Base-by-base conservation (phyloP, 2,888 invertebrate genomes). In the Thalpophila matura region DNA sequence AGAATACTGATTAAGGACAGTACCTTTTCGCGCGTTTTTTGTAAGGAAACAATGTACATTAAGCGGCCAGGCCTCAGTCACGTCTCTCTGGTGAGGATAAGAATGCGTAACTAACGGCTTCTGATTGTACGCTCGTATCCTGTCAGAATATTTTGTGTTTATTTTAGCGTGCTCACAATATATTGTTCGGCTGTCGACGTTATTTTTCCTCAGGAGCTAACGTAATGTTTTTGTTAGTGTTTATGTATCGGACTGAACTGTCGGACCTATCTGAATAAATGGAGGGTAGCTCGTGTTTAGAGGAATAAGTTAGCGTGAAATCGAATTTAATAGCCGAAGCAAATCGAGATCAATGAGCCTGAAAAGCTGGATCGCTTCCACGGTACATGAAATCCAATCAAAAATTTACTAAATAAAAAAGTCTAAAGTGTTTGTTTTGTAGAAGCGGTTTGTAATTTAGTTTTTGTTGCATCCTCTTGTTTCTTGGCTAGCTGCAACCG, bases 1-100 rank as follows among this genome's bases (percentile, higher is more conserved):
- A 50, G 75, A 77, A 75, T 78, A 77, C 65, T 65, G 61, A 75
- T 66, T 50, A 55, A 49, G 33, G 38, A 12, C 46, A 35, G n/a
- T n/a, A 33, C 26, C 18, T 26, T 12, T 27, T 37, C 26, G 26
- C 54, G 57, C 55, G 42, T 46, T 64, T 55, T 47, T 45, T 47
- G 38, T 16, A 35, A 31, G 40, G 24, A 35, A 49, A 35, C 27
- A 27, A 16, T 59, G 38, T n/a, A 50, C 50, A 61, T 56, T 38
- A 35, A 27, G 31, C 40, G 49, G 43, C 53, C 24, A n/a, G 38
- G 42, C 45, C 31, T 38, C 59, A 50, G 73, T 65, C 74, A 69
- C 69, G 69, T 73, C 35, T 31, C 4, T 27, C 33, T 20, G 49
- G 67, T 33, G 20, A 45, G 27, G 62, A 64, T 53, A 59, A 51